Evolutionary conservation across 2,888 invertebrate genomes (phyloP).

Genomic region (Amiota mariae): DNA sequence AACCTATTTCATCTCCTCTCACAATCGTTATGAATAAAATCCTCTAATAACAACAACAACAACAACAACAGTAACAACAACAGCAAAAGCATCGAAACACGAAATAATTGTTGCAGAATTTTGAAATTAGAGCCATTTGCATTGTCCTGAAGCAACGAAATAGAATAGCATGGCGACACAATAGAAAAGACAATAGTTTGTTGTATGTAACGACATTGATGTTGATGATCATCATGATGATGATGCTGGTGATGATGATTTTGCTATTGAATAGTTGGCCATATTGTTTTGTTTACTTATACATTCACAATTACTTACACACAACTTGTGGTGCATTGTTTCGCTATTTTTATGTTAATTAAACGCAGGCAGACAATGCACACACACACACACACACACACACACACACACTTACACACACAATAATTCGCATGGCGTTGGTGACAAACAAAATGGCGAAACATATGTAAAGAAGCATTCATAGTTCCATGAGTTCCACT

Average conservation of each 20-base stretch:
- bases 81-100: background rate
- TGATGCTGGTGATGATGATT: background rate
- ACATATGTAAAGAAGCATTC: slow-evolving; percentile 25
- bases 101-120: slow-evolving; percentile 28
- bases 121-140: slow-evolving; percentile 26
- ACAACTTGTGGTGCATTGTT: slow-evolving; percentile 9
- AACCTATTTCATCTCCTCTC: too few relatives aligned
- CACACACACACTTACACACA: too few relatives aligned
- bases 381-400: too few relatives aligned
- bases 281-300: slow-evolving; percentile 11
- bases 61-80: too few relatives aligned
- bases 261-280: slow-evolving; percentile 23
- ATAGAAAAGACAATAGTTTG: background rate
- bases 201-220: too few relatives aligned
- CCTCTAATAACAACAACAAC: too few relatives aligned
- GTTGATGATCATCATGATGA: too few relatives aligned
- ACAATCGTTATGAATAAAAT: too few relatives aligned
- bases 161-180: background rate
- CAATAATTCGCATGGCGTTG: background rate
- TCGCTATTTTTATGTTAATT: slow-evolving; percentile 29
- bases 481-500: slow-evolving; percentile 8
- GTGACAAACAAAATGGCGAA: background rate
- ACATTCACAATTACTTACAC: background rate
- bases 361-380: slow-evolving; percentile 12
- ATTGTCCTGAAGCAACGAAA: slow-evolving; percentile 14